Conservation (phyloP, 2,888 invertebrate genomes). For the Danaus chrysippus region DNA sequence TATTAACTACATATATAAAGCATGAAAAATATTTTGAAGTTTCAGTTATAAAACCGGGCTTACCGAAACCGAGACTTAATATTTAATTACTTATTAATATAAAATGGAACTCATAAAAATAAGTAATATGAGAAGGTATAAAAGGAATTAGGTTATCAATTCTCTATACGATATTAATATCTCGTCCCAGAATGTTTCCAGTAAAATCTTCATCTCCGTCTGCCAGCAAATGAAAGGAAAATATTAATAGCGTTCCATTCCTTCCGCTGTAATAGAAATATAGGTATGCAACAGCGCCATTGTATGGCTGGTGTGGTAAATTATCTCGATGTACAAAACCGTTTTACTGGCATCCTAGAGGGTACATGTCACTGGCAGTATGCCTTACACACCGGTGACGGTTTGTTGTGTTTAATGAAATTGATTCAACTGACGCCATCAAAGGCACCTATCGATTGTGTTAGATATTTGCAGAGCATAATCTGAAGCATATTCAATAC, state of each 20-base stretch:
- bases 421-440: not conserved
- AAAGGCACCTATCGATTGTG: no score
- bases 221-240: constrained; percentile 17
- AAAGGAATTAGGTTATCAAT: not conserved
- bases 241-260: constrained; percentile 21
- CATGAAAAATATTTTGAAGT: no score
- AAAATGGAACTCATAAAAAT: no score
- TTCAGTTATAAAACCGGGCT: no score
- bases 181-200: constrained; percentile 7
- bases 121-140: not conserved
- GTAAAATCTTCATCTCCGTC: constrained; percentile 5
- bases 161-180: not conserved
- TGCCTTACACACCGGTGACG: not conserved
- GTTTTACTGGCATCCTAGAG: constrained; percentile 12
- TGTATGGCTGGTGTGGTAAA: constrained; percentile 11
- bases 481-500: no score
- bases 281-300: constrained; percentile 5
- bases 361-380: constrained; percentile 15
- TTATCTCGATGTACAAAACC: constrained; percentile 10
- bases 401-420: not conserved
- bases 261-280: constrained; percentile 7
- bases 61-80: no score
- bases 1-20: no score
- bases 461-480: no score
- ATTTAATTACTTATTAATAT: no score